phyloP scores from a whole-genome alignment of 1,140 invertebrate species.

The Ceratosolen fusciceps region DNA sequence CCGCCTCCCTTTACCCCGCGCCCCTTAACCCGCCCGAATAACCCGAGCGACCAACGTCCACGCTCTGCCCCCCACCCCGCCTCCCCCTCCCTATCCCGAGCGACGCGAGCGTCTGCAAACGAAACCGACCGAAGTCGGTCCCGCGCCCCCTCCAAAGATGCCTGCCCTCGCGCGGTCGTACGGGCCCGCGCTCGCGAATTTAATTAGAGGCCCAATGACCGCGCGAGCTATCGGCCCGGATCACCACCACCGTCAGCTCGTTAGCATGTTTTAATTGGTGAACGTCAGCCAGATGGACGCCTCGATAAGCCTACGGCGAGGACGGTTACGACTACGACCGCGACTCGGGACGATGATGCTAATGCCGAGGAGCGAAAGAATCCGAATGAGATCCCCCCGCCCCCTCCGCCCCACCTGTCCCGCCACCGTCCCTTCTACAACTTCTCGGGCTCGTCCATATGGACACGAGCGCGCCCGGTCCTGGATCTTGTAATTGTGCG shows the following conservation, averaged over 20 bases:
- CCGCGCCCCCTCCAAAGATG: not conserved
- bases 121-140: too few species aligned
- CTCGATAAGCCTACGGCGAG: constrained; percentile 24
- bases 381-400: too few species aligned
- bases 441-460: too few species aligned
- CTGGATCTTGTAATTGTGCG: constrained; percentile 44
- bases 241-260: constrained; percentile 72
- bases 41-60: not conserved
- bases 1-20: not conserved
- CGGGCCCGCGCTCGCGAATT: constrained; percentile 46
- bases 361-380: constrained; percentile 36
- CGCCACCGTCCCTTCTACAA: too few species aligned
- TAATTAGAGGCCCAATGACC: constrained; percentile 54
- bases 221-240: constrained; percentile 58
- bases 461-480: too few species aligned
- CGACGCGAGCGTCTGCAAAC: too few species aligned
- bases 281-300: constrained; percentile 67
- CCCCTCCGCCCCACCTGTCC: too few species aligned
- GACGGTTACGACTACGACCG: not conserved
- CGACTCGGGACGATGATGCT: constrained; percentile 30
- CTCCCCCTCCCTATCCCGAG: constrained; percentile 41
- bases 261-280: constrained; percentile 72
- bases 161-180: too few species aligned
- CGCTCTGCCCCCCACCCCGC: constrained; percentile 52
- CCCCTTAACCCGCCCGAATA: not conserved